phyloP scores from a whole-genome alignment of 2,888 invertebrate genomes.

The Nemurella pictetii region DNA sequence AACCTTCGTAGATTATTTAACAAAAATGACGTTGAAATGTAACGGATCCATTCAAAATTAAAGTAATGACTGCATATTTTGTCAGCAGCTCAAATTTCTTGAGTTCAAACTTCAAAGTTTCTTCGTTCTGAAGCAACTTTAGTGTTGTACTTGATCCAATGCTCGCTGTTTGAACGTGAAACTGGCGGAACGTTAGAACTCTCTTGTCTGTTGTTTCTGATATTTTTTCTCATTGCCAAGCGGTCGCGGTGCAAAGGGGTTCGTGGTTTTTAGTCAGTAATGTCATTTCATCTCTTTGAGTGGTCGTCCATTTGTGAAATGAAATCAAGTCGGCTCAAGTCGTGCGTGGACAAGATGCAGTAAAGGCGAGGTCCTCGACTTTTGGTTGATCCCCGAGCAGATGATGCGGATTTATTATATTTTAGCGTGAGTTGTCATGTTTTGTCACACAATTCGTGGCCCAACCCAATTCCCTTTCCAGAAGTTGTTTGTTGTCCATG shows the following conservation, averaged over 20 bases:
- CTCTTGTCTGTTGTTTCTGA: no score
- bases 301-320: neutral
- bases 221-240: neutral
- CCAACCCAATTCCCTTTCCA: no score
- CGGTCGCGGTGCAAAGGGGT: neutral
- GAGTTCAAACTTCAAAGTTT: no score
- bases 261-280: neutral
- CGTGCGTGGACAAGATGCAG: neutral
- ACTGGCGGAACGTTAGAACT: neutral
- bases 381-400: neutral
- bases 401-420: neutral
- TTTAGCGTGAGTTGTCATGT: neutral
- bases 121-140: no score
- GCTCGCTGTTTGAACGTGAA: no score
- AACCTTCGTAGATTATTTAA: no score
- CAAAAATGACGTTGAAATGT: no score
- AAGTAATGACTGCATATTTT: no score
- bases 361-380: neutral
- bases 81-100: no score
- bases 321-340: neutral
- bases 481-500: no score
- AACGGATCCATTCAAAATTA: no score
- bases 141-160: no score
- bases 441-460: neutral
- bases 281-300: neutral